Percentiles rank a stretch among this genome's conserved stretches.
phyloP scores from a whole-genome alignment of 2,797 vertebrate species.

The Chromis chromis region DNA sequence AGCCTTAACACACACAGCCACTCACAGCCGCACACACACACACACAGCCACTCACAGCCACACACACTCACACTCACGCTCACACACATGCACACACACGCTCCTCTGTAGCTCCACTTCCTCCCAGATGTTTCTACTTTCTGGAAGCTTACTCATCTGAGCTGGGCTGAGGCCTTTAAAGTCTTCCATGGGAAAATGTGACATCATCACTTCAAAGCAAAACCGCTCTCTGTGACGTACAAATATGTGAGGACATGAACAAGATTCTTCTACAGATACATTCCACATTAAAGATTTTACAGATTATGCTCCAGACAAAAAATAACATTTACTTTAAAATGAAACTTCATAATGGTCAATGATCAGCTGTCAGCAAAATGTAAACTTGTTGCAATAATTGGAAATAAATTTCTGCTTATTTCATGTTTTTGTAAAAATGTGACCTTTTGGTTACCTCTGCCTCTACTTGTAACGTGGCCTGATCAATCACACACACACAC shows the following conservation, averaged over 20 bases:
- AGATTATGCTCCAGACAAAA: not conserved
- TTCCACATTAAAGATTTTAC: slow-evolving; percentile 2
- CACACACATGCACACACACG: slow-evolving; percentile 11
- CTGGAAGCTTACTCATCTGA: slow-evolving; percentile 62
- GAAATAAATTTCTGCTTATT: no score
- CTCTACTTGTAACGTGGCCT: no score
- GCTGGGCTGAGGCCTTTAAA: slow-evolving; percentile 16
- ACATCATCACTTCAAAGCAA: slow-evolving; percentile 49
- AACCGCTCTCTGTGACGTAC: slow-evolving; percentile 10
- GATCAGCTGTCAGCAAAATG: no score
- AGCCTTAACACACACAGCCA: slow-evolving; percentile 2
- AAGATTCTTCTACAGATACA: not conserved
- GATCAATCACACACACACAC: no score
- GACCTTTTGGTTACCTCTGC: no score
- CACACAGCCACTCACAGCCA: not conserved
- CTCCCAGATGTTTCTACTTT: slow-evolving; percentile 67
- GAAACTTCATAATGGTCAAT: no score
- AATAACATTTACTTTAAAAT: no score
- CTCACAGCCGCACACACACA: not conserved
- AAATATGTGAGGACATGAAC: not conserved
- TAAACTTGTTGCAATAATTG: no score
- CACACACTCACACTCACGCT: no score
- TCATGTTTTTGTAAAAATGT: no score
- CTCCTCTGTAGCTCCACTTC: slow-evolving; percentile 50
- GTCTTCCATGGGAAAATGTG: slow-evolving; percentile 40